Evolutionary conservation across 2,797 vertebrate species (phyloP).

Genomic region (Rhabdophis nuchalis): DNA sequence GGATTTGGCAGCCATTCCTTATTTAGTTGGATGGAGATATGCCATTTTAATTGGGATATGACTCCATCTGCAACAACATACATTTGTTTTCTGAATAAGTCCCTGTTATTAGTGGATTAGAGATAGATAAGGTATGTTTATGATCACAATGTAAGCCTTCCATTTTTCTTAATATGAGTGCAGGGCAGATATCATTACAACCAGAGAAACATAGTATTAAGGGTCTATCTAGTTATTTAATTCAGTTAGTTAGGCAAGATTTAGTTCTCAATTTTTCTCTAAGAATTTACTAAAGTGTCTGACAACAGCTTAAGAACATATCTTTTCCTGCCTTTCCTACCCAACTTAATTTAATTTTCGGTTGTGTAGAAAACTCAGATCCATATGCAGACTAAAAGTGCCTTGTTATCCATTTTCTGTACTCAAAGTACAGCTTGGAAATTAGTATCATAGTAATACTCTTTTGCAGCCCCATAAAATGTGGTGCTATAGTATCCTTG

Average conservation of each 20-base stretch:
- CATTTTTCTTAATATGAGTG: not conserved
- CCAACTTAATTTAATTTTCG: not conserved
- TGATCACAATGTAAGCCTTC: constrained; percentile 31
- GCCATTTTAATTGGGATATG: constrained; percentile 52
- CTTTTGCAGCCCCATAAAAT: not conserved
- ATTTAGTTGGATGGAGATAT: constrained; percentile 58
- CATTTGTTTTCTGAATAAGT: constrained; percentile 53
- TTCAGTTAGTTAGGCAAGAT: not conserved
- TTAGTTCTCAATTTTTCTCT: not conserved
- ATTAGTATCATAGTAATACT: not conserved
- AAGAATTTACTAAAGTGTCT: not conserved
- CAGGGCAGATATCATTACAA: constrained; percentile 1
- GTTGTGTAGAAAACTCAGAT: not conserved
- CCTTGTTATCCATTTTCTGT: not conserved
- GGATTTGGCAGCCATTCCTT: constrained; percentile 57
- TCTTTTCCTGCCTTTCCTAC: not conserved
- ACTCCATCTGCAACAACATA: constrained; percentile 55
- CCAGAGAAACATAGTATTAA: not conserved
- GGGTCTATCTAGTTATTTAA: not conserved
- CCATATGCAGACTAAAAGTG: not conserved
- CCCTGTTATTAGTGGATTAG: constrained; percentile 47
- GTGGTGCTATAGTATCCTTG: not conserved
- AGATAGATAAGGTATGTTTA: constrained; percentile 50
- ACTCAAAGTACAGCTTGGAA: not conserved
- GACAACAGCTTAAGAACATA: not conserved